Percentiles rank a stretch among this genome's conserved stretches.
phyloP scores from a whole-genome alignment of 30 jellyfish, hydroid and myxozoan genomes.

The Pelagia noctiluca region DNA sequence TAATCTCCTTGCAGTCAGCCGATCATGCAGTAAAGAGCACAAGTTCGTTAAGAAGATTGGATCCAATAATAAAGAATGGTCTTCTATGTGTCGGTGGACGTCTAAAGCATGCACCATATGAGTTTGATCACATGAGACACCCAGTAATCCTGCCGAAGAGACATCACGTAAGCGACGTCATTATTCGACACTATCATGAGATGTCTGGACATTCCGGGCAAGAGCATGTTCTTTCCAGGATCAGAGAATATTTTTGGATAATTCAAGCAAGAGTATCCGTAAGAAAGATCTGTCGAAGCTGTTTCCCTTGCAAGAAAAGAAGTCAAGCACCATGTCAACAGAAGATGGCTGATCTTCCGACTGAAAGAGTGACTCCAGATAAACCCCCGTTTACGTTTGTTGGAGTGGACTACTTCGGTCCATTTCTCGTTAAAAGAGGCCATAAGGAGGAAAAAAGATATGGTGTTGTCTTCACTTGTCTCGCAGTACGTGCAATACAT shows the following conservation, averaged over 20 bases:
- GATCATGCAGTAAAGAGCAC: background rate
- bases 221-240: conserved; percentile 44
- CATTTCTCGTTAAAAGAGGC: conserved; percentile 59
- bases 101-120: conserved; percentile 32
- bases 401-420: conserved; percentile 75
- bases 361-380: conserved; percentile 60
- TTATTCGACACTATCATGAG: conserved; percentile 41
- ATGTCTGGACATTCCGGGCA: conserved; percentile 56
- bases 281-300: conserved; percentile 24
- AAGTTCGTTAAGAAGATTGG: conserved; percentile 32
- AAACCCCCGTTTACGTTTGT: conserved; percentile 69
- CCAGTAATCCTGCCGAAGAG: conserved; percentile 67
- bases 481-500: conserved; percentile 64
- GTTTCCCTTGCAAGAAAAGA: conserved; percentile 47
- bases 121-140: conserved; percentile 18
- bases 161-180: conserved; percentile 44
- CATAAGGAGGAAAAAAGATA: conserved; percentile 48
- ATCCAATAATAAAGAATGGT: conserved; percentile 37
- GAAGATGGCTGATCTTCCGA: conserved; percentile 76
- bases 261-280: conserved; percentile 47
- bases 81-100: conserved; percentile 73
- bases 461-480: conserved; percentile 69
- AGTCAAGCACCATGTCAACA: conserved; percentile 15
- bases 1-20: conserved; percentile 1
- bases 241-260: conserved; percentile 54